Percentiles rank a stretch among this genome's conserved stretches.
phyloP scores from a whole-genome alignment of 2,888 invertebrate genomes.

The Spisula solida region DNA sequence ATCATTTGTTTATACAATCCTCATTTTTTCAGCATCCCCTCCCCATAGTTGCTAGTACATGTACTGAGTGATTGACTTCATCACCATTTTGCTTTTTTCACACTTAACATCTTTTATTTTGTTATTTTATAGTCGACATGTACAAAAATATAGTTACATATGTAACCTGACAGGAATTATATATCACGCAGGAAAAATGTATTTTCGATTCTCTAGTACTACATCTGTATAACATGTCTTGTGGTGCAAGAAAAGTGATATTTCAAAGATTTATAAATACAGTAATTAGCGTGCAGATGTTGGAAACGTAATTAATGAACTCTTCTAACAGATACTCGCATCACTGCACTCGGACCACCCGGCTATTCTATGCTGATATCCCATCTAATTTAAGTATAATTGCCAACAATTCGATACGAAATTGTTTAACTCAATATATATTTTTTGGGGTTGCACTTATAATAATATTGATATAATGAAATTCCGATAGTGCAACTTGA shows the following conservation, averaged over 20 bases:
- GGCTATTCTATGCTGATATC: background rate
- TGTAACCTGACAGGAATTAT: background rate
- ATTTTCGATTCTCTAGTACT: background rate
- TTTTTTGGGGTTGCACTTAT: background rate
- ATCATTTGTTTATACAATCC: constrained; percentile 49
- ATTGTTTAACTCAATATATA: background rate
- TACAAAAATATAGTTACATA: background rate
- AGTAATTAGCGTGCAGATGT: background rate
- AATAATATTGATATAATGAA: background rate
- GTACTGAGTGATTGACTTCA: no score
- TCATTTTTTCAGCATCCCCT: background rate
- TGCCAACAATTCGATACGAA: background rate
- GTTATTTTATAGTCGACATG: background rate
- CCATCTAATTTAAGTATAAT: background rate
- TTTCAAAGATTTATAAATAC: background rate
- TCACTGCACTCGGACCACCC: constrained; percentile 1
- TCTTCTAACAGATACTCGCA: background rate
- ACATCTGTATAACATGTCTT: background rate
- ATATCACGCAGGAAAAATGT: background rate
- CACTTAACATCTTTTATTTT: background rate
- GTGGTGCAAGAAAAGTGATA: background rate
- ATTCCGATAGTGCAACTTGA: background rate
- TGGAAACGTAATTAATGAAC: constrained; percentile 19
- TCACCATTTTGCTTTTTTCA: background rate
- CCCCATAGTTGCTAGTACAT: background rate